Conservation (phyloP, 2,888 invertebrate species). For the Eustalomyia histrio region DNA sequence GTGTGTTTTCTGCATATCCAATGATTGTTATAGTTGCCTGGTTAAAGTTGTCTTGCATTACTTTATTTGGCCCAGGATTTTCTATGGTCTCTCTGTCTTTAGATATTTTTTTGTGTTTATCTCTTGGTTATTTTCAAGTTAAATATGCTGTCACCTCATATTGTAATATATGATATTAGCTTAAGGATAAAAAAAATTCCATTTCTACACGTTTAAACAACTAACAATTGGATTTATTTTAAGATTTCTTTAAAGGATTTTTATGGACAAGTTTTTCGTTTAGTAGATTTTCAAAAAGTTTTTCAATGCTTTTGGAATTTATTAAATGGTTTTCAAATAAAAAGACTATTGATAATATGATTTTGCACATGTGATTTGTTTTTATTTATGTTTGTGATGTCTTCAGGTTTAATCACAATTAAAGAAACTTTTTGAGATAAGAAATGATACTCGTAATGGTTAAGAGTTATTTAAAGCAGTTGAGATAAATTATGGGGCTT, state of each 20-base stretch:
- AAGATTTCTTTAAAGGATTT: conserved; percentile 31
- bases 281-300: conserved; percentile 26
- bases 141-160: conserved; percentile 64
- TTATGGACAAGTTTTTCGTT: conserved; percentile 42
- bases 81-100: background rate
- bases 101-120: conserved; percentile 8
- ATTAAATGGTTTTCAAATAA: background rate
- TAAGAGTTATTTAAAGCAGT: no score
- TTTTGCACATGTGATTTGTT: no score
- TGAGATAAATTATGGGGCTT: no score
- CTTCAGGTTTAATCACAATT: no score
- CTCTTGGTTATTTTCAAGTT: conserved; percentile 44
- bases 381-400: no score
- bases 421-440: no score
- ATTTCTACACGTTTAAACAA: conserved; percentile 12
- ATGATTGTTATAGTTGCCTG: background rate
- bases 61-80: background rate
- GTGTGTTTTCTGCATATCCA: background rate
- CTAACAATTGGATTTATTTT: conserved; percentile 46
- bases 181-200: conserved; percentile 55
- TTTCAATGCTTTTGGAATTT: conserved; percentile 7
- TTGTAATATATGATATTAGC: conserved; percentile 56
- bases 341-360: background rate
- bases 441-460: no score
- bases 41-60: background rate